Base-by-base conservation (phyloP, 2,113 vertebrate genomes). In the Heterocephalus glaber region DNA sequence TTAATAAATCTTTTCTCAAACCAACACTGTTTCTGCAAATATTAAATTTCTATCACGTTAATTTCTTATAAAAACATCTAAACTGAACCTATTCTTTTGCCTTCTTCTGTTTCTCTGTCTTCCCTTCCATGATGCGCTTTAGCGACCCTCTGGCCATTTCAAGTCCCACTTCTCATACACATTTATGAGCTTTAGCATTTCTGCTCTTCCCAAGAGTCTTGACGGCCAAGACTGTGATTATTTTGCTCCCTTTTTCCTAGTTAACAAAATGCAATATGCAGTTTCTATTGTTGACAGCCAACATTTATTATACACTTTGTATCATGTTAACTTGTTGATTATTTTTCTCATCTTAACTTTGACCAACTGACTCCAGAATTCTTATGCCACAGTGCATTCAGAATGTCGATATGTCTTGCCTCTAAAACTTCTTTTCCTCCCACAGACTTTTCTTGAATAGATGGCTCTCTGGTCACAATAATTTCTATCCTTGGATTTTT, bases 81-180 rank as follows among this genome's bases (percentile, higher is more conserved):
- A 89, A 79, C n/a, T 77, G 35, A 95, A 95, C 86, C 94, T 93
- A 85, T 95, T 86, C 33, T 60, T 96, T 87, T 95, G 87, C 92
- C 92, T 95, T 87, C 92, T 96, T 47, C 49, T 85, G n/a, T 96
- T 93, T 94, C 88, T 90, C 90, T 97, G 81, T 47, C 60, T 96
- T 96, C 89, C 97, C 86, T 96, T 96, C 94, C 91, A 77, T 95
- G 89, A 76, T 80, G 60, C 76, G 85, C 35, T 54, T 92, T 95
- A 92, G 85, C 11, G 14, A 89, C 88, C 88, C 96, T 96, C 89
- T 80, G 82, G 93, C 86, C 95, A 97, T 97, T 97, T 97, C 88
- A 86, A 72, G 60, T 96, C 89, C 60, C 41, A 86, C 70, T 97
- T 97, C 85, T 96, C 81, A 97, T 96, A 91, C 91, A 92, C 79